A percentile compares a stretch with the other conserved stretches of the same genome.
Conservation (phyloP, 2,888 invertebrate species). For the Hemistola chrysoprasaria region DNA sequence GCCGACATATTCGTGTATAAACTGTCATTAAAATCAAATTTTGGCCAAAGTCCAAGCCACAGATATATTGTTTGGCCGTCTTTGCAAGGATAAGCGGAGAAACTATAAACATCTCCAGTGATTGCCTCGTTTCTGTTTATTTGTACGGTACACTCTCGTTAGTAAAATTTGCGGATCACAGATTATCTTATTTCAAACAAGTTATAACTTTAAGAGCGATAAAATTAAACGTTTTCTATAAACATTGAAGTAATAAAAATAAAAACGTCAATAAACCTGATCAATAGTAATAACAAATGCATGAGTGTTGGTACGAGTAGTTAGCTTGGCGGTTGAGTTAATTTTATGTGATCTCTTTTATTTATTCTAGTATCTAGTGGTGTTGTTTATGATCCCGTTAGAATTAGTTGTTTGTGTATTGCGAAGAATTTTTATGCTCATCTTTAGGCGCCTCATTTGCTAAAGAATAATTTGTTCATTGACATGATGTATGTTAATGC, state of each 20-base stretch:
- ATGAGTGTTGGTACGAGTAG: background rate
- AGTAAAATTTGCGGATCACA: background rate
- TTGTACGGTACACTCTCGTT: no score
- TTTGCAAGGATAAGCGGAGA: constrained; percentile 57
- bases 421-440: constrained; percentile 38
- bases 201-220: background rate
- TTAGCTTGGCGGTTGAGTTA: no score
- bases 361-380: no score
- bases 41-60: constrained; percentile 68
- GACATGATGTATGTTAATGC: constrained; percentile 56
- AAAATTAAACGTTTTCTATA: no score
- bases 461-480: constrained; percentile 57
- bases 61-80: constrained; percentile 71
- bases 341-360: no score
- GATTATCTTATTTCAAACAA: no score
- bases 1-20: constrained; percentile 68
- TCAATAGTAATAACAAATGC: no score
- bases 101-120: constrained; percentile 42
- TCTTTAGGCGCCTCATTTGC: constrained; percentile 48
- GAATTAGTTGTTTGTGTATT: constrained; percentile 29
- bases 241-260: constrained; percentile 11
- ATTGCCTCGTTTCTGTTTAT: constrained; percentile 36
- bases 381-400: constrained; percentile 36
- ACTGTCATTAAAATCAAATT: constrained; percentile 78
- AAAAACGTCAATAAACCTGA: constrained; percentile 26